Conservation (phyloP, 2,888 invertebrate genomes). For the Apodemia duryi region DNA sequence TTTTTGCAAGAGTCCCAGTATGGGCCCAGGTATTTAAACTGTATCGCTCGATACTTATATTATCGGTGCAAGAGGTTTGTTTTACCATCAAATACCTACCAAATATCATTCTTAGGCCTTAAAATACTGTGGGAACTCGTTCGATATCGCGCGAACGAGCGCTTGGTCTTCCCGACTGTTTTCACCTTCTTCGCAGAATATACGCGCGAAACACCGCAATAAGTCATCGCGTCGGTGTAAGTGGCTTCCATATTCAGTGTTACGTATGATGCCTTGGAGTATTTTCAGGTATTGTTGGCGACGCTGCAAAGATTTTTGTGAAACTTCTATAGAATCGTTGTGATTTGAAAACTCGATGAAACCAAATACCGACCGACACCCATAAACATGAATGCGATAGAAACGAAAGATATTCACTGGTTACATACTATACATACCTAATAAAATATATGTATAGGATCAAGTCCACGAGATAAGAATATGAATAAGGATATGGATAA, state of each 20-base stretch:
- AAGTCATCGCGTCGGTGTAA: conserved; percentile 89
- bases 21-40: too few relatives aligned
- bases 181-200: conserved; percentile 90
- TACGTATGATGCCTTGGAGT: conserved; percentile 88
- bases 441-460: too few relatives aligned
- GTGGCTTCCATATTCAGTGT: conserved; percentile 89
- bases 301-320: conserved; percentile 67
- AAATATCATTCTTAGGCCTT: conserved; percentile 73
- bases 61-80: neutral
- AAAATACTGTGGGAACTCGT: conserved; percentile 90
- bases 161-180: conserved; percentile 87
- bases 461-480: too few relatives aligned
- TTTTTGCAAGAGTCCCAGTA: too few relatives aligned
- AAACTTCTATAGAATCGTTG: too few relatives aligned
- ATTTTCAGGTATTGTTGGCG: conserved; percentile 88
- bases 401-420: too few relatives aligned
- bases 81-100: neutral
- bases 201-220: conserved; percentile 90
- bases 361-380: too few relatives aligned
- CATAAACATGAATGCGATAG: too few relatives aligned
- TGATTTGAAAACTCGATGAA: too few relatives aligned
- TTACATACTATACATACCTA: too few relatives aligned
- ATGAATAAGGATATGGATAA: too few relatives aligned
- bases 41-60: too few relatives aligned
- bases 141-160: conserved; percentile 88